Evolutionary conservation across 2,113 vertebrate species (phyloP).

Genomic region (Ptychochromis oligacanthus): DNA sequence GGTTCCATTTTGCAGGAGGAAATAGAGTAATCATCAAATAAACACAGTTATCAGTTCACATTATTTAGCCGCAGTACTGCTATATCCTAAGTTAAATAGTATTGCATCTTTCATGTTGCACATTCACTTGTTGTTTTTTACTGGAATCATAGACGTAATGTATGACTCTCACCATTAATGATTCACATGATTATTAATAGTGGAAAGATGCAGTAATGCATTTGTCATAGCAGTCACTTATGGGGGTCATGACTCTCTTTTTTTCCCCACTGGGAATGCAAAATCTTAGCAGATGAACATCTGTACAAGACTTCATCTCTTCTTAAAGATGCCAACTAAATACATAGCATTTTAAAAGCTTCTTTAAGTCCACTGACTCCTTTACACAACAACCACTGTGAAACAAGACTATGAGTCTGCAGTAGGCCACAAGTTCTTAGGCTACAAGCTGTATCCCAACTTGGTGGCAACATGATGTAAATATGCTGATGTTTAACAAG

Average conservation of each 20-base stretch:
- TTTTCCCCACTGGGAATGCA: background rate
- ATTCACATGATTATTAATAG: conserved; percentile 19
- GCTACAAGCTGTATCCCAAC: background rate
- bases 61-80: background rate
- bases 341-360: conserved; percentile 7
- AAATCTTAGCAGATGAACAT: background rate
- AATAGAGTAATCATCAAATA: conserved; percentile 2
- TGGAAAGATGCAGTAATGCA: conserved; percentile 20
- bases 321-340: background rate
- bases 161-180: background rate
- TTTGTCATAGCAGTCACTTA: conserved; percentile 8
- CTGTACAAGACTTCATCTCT: background rate
- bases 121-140: background rate
- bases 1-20: background rate
- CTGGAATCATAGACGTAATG: background rate
- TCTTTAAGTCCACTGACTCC: background rate
- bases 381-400: background rate
- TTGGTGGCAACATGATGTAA: background rate
- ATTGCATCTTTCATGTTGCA: background rate
- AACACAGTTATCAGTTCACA: background rate
- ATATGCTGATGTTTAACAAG: conserved; percentile 9
- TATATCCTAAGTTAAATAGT: background rate
- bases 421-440: background rate
- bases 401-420: background rate
- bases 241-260: background rate